Conservation (phyloP, 2,797 vertebrate species). For the Silurus aristotelis region DNA sequence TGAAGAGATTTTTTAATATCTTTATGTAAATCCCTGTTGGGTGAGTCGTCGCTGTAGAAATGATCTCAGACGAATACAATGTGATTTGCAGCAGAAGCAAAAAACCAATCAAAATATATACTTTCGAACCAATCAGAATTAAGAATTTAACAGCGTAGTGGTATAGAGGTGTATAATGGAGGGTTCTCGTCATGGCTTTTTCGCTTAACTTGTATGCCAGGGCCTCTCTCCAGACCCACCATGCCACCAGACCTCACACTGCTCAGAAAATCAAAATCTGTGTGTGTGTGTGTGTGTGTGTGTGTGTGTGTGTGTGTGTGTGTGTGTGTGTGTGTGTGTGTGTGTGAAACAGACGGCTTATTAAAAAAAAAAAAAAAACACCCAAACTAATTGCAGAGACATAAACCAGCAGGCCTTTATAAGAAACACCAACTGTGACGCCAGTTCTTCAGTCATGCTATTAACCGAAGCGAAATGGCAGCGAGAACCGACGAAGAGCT, state of each 20-base stretch:
- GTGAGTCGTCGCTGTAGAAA: neutral
- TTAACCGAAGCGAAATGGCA: conserved; percentile 31
- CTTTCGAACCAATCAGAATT: conserved; percentile 10
- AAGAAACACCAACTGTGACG: conserved; percentile 21
- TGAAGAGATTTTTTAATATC: neutral
- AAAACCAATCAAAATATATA: neutral
- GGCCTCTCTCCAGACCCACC: conserved; percentile 49
- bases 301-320: neutral
- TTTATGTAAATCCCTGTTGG: neutral
- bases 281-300: conserved; percentile 36
- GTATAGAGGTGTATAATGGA: conserved; percentile 26
- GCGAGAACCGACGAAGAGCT: conserved; percentile 36
- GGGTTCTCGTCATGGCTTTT: conserved; percentile 42
- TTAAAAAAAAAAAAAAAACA: conserved; percentile 37
- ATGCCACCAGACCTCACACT: conserved; percentile 51
- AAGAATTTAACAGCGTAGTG: neutral
- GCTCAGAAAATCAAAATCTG: conserved; percentile 49
- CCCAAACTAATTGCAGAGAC: conserved; percentile 34
- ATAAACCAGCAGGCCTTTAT: conserved; percentile 26
- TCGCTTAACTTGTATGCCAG: conserved; percentile 30
- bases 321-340: conserved; percentile 6
- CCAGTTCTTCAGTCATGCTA: conserved; percentile 7
- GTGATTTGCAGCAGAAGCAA: neutral
- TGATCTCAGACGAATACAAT: too few species aligned
- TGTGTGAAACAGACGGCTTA: conserved; percentile 41